phyloP scores from a whole-genome alignment of 2,797 vertebrate genomes.

The Moxostoma hubbsi region DNA sequence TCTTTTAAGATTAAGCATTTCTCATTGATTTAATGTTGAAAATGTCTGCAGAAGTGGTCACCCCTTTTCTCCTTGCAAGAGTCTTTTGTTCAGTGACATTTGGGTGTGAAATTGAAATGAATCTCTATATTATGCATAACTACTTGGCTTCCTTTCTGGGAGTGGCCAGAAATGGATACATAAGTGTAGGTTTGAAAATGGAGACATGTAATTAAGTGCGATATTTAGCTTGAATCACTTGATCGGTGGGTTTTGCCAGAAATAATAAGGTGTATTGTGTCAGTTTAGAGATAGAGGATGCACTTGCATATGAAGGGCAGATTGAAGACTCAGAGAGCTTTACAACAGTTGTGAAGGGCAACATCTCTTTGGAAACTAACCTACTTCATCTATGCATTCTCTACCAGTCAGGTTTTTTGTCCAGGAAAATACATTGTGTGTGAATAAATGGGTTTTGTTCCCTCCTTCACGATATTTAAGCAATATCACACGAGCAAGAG shows the following conservation, averaged over 20 bases:
- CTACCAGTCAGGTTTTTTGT: too few species aligned
- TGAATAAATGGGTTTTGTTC: too few species aligned
- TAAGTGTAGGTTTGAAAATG: slow-evolving; percentile 46
- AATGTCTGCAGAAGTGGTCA: slow-evolving; percentile 19
- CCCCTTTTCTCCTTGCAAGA: slow-evolving; percentile 14
- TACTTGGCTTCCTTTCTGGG: slow-evolving; percentile 49
- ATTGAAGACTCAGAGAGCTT: too few species aligned
- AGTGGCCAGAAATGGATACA: slow-evolving; percentile 36
- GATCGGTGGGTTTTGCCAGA: slow-evolving; percentile 45
- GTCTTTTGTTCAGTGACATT: slow-evolving; percentile 31
- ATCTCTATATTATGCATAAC: slow-evolving; percentile 52
- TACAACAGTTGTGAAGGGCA: too few species aligned
- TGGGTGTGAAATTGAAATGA: slow-evolving; percentile 46
- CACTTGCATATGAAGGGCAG: slow-evolving; percentile 18
- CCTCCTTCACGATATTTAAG: too few species aligned
- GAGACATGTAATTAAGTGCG: slow-evolving; percentile 56
- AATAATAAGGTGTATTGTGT: slow-evolving; percentile 40
- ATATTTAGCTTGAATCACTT: slow-evolving; percentile 46
- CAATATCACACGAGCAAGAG: too few species aligned
- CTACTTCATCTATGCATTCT: too few species aligned
- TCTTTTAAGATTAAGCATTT: background rate
- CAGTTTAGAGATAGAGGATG: slow-evolving; percentile 36
- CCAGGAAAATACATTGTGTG: too few species aligned
- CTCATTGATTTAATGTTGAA: slow-evolving; percentile 14
- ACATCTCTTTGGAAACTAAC: too few species aligned